These are phyloP conservation scores for Chrysina gloriosa DNA, from an alignment of 2,888 invertebrate genomes.

Conservation along the genomic window DNA sequence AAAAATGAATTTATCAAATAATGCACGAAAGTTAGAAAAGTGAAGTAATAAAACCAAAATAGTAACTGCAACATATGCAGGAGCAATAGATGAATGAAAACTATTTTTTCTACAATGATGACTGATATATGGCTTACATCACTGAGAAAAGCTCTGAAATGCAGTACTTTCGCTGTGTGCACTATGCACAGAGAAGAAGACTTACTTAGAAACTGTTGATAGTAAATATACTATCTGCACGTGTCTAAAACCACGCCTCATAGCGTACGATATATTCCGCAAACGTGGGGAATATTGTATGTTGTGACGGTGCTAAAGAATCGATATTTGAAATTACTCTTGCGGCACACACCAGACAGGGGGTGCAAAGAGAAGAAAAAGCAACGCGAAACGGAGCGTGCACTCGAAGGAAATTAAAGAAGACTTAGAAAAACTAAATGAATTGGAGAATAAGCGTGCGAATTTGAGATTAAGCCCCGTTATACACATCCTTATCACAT, in stretches of 20 bases:
- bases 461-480: not conserved
- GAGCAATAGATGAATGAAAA: not conserved
- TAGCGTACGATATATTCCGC: constrained; percentile 38
- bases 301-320: constrained; percentile 42
- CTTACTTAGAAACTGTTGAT: not conserved
- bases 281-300: constrained; percentile 40
- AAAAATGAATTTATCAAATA: too few relatives aligned
- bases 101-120: not conserved
- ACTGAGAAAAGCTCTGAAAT: too few relatives aligned
- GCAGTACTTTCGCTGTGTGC: too few relatives aligned
- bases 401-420: not conserved
- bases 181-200: not conserved
- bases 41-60: not conserved
- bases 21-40: too few relatives aligned
- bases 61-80: not conserved
- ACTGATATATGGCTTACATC: too few relatives aligned
- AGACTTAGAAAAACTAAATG: too few relatives aligned
- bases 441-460: not conserved
- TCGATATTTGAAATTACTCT: constrained; percentile 41
- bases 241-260: constrained; percentile 42
- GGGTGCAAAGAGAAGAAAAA: not conserved
- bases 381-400: not conserved
- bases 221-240: constrained; percentile 29
- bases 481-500: constrained; percentile 3
- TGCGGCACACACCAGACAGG: not conserved